Evolutionary conservation across 2,888 invertebrate genomes (phyloP).

Genomic region (Apotomis turbidana): DNA sequence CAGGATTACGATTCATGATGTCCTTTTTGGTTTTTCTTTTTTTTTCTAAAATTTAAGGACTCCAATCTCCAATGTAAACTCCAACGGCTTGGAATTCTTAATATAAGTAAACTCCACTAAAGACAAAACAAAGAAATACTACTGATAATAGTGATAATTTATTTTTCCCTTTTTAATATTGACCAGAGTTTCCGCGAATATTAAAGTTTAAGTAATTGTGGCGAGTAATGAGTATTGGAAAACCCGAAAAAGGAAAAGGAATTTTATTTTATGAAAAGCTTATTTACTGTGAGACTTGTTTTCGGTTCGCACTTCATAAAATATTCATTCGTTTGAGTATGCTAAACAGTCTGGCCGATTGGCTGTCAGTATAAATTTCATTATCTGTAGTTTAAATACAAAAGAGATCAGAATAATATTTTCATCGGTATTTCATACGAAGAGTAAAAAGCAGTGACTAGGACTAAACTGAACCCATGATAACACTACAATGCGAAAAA

Average conservation of each 20-base stretch:
- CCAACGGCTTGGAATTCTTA: too few relatives aligned
- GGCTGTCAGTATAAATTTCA: constrained; percentile 5
- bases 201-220: not conserved
- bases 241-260: not conserved
- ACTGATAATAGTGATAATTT: not conserved
- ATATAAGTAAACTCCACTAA: too few relatives aligned
- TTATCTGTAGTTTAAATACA: not conserved
- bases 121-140: too few relatives aligned
- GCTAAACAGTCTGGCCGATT: constrained; percentile 6
- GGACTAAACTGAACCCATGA: too few relatives aligned
- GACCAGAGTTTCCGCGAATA: not conserved
- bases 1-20: too few relatives aligned
- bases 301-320: constrained; percentile 14
- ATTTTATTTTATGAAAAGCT: constrained; percentile 3
- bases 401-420: not conserved
- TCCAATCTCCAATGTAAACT: too few relatives aligned
- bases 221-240: not conserved
- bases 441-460: too few relatives aligned
- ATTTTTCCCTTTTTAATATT: not conserved
- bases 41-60: too few relatives aligned
- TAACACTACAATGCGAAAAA: too few relatives aligned
- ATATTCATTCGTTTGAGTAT: constrained; percentile 27
- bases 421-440: not conserved
- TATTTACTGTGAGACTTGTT: not conserved
- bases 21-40: too few relatives aligned